Conservation (phyloP, 2,888 invertebrate species). For the Cotesia congregata region DNA sequence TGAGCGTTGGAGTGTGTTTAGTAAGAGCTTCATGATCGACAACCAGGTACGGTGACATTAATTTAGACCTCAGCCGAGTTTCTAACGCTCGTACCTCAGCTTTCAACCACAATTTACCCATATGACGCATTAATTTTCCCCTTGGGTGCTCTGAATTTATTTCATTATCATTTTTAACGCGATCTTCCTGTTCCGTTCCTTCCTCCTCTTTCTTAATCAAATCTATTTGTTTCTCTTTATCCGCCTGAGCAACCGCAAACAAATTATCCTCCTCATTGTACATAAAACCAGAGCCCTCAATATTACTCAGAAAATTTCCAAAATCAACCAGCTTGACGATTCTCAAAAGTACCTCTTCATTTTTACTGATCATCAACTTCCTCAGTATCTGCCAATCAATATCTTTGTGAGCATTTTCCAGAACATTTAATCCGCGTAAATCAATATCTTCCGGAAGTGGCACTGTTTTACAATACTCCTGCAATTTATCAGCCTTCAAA, state of each 20-base stretch:
- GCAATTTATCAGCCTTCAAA: slow-evolving; percentile 69
- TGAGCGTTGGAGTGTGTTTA: slow-evolving; percentile 82
- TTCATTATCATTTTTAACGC: slow-evolving; percentile 42
- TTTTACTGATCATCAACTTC: slow-evolving; percentile 72
- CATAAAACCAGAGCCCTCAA: slow-evolving; percentile 78
- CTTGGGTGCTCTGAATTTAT: slow-evolving; percentile 62
- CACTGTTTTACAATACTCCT: slow-evolving; percentile 76
- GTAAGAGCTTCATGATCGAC: slow-evolving; percentile 87
- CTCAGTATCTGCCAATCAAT: slow-evolving; percentile 80
- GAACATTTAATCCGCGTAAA: slow-evolving; percentile 79
- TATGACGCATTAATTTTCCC: slow-evolving; percentile 81
- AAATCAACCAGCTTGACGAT: slow-evolving; percentile 85
- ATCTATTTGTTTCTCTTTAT: slow-evolving; percentile 4
- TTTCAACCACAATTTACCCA: slow-evolving; percentile 91
- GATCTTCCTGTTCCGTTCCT: slow-evolving; percentile 36
- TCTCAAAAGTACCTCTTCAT: slow-evolving; percentile 83
- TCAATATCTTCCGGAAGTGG: slow-evolving; percentile 84
- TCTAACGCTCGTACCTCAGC: slow-evolving; percentile 91
- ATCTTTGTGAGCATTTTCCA: slow-evolving; percentile 78
- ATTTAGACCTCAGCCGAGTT: slow-evolving; percentile 75
- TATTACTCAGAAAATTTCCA: slow-evolving; percentile 78
- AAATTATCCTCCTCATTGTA: slow-evolving; percentile 73
- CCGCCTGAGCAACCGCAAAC: slow-evolving; percentile 54
- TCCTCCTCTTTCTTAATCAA: slow-evolving; percentile 25
- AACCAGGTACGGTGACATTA: slow-evolving; percentile 89